A percentile compares a stretch with the other conserved stretches of the same genome.
Evolutionary conservation across 2,888 invertebrate genomes (phyloP).

Genomic region (Hanleya hanleyi): DNA sequence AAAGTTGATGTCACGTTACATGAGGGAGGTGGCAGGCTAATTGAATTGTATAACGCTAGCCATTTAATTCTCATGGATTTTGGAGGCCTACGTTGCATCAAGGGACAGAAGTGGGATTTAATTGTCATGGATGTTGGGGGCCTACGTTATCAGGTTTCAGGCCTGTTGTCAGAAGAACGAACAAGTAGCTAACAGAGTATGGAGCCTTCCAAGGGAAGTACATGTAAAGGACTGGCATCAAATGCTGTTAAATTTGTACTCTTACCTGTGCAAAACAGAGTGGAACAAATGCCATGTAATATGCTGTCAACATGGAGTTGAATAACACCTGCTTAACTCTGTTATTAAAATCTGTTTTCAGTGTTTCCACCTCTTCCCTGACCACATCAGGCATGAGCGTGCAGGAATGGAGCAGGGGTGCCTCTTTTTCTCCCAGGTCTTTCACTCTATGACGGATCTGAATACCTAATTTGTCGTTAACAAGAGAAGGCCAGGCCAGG

Average conservation of each 20-base stretch:
- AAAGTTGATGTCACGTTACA: too few species aligned
- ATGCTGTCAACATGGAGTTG: conserved; percentile 87
- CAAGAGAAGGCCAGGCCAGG: conserved; percentile 59
- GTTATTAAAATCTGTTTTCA: conserved; percentile 91
- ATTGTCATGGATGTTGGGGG: too few species aligned
- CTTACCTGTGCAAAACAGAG: conserved; percentile 90
- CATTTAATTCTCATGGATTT: too few species aligned
- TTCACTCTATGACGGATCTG: conserved; percentile 32
- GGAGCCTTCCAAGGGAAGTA: too few species aligned
- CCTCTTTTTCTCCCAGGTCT: conserved; percentile 35
- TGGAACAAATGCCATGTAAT: conserved; percentile 91
- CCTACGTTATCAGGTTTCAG: too few species aligned
- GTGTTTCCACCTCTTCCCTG: conserved; percentile 87
- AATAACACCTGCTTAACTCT: conserved; percentile 92
- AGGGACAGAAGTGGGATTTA: too few species aligned
- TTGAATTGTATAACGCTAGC: too few species aligned
- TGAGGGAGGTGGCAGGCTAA: too few species aligned
- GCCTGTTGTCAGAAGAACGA: too few species aligned
- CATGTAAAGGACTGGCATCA: too few species aligned
- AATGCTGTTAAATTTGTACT: neutral
- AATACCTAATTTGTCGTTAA: conserved; percentile 26
- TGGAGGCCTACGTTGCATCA: too few species aligned
- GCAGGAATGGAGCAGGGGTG: conserved; percentile 70
- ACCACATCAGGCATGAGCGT: conserved; percentile 73
- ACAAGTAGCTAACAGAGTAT: too few species aligned